Base-by-base conservation (phyloP, 1,140 invertebrate genomes). In the Daktulosphaira vitifoliae region DNA sequence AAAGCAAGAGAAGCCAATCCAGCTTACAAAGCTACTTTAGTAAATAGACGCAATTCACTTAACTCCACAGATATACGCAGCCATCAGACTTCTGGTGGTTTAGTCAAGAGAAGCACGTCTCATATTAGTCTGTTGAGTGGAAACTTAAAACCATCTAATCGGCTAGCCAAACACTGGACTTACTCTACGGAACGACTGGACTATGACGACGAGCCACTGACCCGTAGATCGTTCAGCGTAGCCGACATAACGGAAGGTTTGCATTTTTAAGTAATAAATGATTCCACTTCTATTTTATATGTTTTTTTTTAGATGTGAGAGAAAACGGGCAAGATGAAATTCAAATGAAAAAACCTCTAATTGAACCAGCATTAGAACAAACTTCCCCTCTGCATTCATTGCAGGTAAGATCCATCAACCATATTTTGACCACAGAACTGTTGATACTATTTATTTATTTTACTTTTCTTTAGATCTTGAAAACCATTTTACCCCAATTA, bases 101-200 rank as follows among this genome's bases (percentile, higher is more conserved):
- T 39, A 2, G 67, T 71, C n/a, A 71, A 71, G 50, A 26, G 70
- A 26, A 69, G 68, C 4, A 66, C 68, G 29, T 70, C 69, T 9
- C 69, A 71, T 44, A 69, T 71, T 4, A 70, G 69, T 33, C 51
- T 70, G 8, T 59, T 70, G 6, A 68, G 66, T 13, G 67, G 65
- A 5, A 65, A 66, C 38, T 50, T 66, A 16, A 56, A 46, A 22
- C 53, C 53, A 20, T 66, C 46, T 1, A 66, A 66, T 62, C 25
- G 46, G 8, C 29, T 66, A 11, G 53, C 52, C 16, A 66, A 66
- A 44, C 52, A 59, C 29, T 29, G 50, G 16, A 48, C 56, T 5
- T 62, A 48, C n/a, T 62, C 56, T 20, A 26, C 56, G 16, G 56
- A 62, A 62, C 25, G 23, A 33, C 56, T 62, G 6, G 13, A 62